phyloP scores from a whole-genome alignment of 2,113 vertebrate species.

The Plotosus lineatus region DNA sequence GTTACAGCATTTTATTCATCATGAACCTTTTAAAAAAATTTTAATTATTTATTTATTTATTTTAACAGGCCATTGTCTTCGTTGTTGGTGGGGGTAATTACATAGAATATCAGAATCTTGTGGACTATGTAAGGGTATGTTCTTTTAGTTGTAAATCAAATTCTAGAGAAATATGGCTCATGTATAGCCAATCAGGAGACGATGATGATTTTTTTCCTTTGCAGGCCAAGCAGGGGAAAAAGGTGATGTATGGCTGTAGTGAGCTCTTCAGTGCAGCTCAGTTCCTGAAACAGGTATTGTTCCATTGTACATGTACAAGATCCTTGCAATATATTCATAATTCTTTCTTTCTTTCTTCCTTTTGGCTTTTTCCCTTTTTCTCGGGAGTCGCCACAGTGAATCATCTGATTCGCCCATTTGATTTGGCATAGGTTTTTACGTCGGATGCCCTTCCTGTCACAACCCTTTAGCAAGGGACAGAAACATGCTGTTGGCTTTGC shows the following conservation, averaged over 20 bases:
- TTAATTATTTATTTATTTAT: too few relatives aligned
- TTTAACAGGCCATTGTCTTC: conserved; percentile 88
- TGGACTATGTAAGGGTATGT: conserved; percentile 91
- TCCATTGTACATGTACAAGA: background rate
- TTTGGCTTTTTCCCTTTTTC: too few relatives aligned
- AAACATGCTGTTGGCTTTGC: too few relatives aligned
- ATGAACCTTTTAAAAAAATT: too few relatives aligned
- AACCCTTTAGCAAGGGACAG: too few relatives aligned
- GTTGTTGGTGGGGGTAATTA: conserved; percentile 98
- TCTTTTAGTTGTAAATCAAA: background rate
- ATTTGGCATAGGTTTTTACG: too few relatives aligned
- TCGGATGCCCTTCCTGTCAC: too few relatives aligned
- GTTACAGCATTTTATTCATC: too few relatives aligned
- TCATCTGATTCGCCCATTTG: too few relatives aligned
- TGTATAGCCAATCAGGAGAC: background rate
- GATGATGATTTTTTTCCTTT: conserved; percentile 16
- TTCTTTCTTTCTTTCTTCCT: too few relatives aligned
- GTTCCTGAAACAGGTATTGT: conserved; percentile 88
- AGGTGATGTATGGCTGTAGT: conserved; percentile 94
- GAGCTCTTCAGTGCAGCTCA: conserved; percentile 95
- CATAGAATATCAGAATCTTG: conserved; percentile 97
- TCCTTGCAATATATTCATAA: background rate
- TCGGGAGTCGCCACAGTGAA: too few relatives aligned
- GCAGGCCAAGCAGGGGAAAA: conserved; percentile 90
- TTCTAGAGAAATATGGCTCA: background rate